Base-by-base conservation (phyloP, 2,797 vertebrate genomes). In the Thaleichthys pacificus region DNA sequence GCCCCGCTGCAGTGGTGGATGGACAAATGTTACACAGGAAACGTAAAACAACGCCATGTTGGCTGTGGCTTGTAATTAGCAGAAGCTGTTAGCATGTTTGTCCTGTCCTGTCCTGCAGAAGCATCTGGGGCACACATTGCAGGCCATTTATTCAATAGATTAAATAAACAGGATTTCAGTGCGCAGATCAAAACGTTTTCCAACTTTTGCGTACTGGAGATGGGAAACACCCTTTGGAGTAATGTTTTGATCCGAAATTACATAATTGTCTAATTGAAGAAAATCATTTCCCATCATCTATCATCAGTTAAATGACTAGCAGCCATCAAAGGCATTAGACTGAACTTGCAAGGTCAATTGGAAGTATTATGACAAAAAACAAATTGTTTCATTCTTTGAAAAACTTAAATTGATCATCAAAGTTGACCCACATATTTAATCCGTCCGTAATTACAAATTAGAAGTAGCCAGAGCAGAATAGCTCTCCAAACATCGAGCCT, bases 41-140 rank as follows among this genome's bases (percentile, higher is more conserved):
- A 79, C 81, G 85, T 88, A 87, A 88, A 89, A 88, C 72, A 74
- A 38, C 78, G 82, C 73, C 80, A 81, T 85, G 61, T 82, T 81
- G 73, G 80, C 83, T 61, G 77, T 67, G 81, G 80, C 77, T 87
- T 91, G 79, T 89, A 91, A 91, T 91, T 89, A 87, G 77, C 77
- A 88, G 84, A 6, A 2, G 49, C 77, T 87, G 81, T 87, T 87
- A 84, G 82, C 80, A 71, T 80, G 79, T 76, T 76, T 87, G 84
- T 82, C 72, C 74, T 75, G 81, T 89, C 82, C 79, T 74, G 76
- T 81, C 75, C 72, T 72, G 69, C 74, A 19, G 67, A 56, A 85
- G 84, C 89, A 90, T 89, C 86, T 91, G 89, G 84, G 82, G 71
- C 69, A 66, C 87, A 90, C 84, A 88, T 87, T 85, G 81, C 73